A percentile compares a stretch with the other conserved stretches of the same genome.
These are phyloP conservation scores for Resseliella maxima DNA, from an alignment of 2,888 invertebrate genomes.

Conservation along the genomic window DNA sequence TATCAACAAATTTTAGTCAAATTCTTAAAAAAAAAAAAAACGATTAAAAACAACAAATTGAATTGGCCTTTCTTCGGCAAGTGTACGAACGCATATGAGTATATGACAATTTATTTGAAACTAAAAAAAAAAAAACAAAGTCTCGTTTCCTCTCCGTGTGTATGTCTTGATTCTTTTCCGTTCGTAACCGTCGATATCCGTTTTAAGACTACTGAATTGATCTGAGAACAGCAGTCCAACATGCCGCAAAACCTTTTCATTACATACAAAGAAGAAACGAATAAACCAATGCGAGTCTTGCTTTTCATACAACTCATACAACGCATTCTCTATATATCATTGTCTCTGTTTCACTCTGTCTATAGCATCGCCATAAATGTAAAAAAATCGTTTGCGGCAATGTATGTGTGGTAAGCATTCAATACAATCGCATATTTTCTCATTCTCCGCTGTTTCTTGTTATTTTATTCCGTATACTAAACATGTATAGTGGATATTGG, in stretches of 20 bases:
- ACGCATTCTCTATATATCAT: too few species aligned
- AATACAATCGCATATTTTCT: conserved; percentile 7
- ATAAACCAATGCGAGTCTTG: conserved; percentile 32
- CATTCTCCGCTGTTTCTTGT: conserved; percentile 45
- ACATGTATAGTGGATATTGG: conserved; percentile 27
- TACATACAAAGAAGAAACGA: conserved; percentile 36
- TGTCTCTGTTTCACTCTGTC: too few species aligned
- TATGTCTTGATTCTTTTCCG: conserved; percentile 56
- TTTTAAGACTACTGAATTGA: conserved; percentile 58
- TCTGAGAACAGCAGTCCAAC: conserved; percentile 55
- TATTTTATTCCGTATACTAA: neutral
- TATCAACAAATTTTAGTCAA: neutral
- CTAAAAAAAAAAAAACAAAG: conserved; percentile 21
- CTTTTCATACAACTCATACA: neutral
- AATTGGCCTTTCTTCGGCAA: conserved; percentile 33
- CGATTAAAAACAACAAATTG: neutral
- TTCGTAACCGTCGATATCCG: conserved; percentile 58
- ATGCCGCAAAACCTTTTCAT: neutral
- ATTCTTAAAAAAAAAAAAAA: neutral
- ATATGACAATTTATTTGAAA: conserved; percentile 3
- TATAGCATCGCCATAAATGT: too few species aligned
- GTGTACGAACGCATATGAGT: conserved; percentile 45
- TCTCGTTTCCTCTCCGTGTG: conserved; percentile 53
- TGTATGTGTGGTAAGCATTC: neutral
- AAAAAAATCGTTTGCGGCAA: neutral